Percentiles rank a stretch among this genome's conserved stretches.
Conservation (phyloP, 2,113 vertebrate species). For the Tychaedon coryphoeus region DNA sequence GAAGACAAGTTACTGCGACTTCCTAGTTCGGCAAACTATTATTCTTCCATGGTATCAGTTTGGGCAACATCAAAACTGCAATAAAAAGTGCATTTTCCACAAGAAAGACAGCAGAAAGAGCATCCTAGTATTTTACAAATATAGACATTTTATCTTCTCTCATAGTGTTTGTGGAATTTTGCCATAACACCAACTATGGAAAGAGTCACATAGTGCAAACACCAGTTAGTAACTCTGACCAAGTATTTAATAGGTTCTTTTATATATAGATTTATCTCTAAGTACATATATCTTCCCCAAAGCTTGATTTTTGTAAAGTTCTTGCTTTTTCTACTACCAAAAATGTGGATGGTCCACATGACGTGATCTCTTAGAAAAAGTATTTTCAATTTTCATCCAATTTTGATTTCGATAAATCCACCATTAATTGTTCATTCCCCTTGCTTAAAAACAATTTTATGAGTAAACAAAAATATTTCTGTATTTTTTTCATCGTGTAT, state of each 20-base stretch:
- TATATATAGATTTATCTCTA: not conserved
- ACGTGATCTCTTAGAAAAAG: not conserved
- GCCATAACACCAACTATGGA: not conserved
- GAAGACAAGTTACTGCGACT: not conserved
- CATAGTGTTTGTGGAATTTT: not conserved
- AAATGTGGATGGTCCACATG: not conserved
- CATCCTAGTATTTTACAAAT: not conserved
- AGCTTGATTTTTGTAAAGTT: not conserved
- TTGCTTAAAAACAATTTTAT: not conserved
- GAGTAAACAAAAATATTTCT: not conserved
- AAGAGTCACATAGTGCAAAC: not conserved
- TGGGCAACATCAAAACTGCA: not conserved
- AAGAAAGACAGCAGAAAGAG: conserved; percentile 4
- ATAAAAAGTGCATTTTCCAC: not conserved
- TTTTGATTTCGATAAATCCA: conserved; percentile 7
- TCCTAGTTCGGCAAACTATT: not conserved
- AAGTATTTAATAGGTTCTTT: not conserved
- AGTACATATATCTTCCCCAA: not conserved
- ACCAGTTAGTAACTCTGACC: not conserved
- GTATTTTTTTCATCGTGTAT: not conserved
- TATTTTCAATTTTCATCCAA: not conserved
- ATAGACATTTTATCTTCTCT: not conserved
- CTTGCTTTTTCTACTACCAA: not conserved
- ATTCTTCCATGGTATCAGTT: not conserved
- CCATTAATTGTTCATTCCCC: not conserved